Base-by-base conservation (phyloP, 1,140 invertebrate genomes). In the Chionoecetes opilio region DNA sequence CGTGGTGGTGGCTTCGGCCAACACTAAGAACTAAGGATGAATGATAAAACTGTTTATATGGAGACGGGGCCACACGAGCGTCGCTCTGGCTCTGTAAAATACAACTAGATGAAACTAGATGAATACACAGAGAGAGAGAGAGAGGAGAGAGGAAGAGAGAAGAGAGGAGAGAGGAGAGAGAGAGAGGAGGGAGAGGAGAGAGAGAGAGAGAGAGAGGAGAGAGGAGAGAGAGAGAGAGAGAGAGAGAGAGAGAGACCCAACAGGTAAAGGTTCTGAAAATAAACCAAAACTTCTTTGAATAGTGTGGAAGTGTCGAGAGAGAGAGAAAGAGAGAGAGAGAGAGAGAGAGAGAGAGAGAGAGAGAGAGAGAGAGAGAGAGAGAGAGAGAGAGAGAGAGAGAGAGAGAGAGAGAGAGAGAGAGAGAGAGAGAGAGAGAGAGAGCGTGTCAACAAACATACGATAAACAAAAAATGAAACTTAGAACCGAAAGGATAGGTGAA, bases 341-440 rank as follows among this genome's bases (percentile, higher is more conserved):
- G 86, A 87, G 86, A 87, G 86, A 87, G 86, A 87, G 86, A 35
- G 32, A 35, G 86, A 87, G 31, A 87, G 86, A 34, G 32, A 37
- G 32, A 35, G 37, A 87, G 85, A 87, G 85, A 87, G 85, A 87
- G 85, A 87, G 85, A 87, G 85, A 87, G 85, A 87, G 85, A 87
- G 85, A 87, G 85, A 87, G 85, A 87, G 85, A 87, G 85, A 87
- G 85, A 87, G 85, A 87, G 85, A 87, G 82, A 85, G 82, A 85
- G 82, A 85, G 82, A 5, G n/a, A n/a, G n/a, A n/a, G n/a, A n/a
- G n/a, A n/a, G n/a, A n/a, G n/a, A n/a, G n/a, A n/a, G n/a, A n/a
- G n/a, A n/a, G n/a, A n/a, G n/a, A n/a, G n/a, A n/a, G n/a, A n/a
- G n/a, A n/a, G n/a, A n/a, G n/a, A n/a, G n/a, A n/a, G n/a, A n/a